A percentile compares a stretch with the other conserved stretches of the same genome.
Evolutionary conservation across 2,113 vertebrate species (phyloP).

Genomic region (Halichoeres trimaculatus): DNA sequence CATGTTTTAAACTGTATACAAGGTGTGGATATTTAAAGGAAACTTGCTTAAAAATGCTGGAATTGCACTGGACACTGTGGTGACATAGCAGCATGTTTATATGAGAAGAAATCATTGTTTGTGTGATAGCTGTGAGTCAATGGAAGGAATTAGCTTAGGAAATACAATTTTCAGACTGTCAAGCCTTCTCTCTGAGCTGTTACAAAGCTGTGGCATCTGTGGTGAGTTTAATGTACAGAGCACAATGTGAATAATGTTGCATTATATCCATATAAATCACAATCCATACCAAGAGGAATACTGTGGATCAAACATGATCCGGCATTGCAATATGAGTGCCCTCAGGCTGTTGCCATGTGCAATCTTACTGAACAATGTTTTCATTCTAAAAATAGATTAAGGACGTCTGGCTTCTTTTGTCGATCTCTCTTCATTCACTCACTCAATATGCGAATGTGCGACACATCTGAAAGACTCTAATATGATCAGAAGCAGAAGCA

Average conservation of each 20-base stretch:
- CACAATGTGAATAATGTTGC: not conserved
- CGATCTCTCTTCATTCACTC: conserved; percentile 18
- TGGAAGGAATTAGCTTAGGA: not conserved
- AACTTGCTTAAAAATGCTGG: no score
- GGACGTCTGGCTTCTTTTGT: conserved; percentile 18
- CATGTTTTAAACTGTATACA: no score
- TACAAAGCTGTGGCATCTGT: not conserved
- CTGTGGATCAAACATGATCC: conserved; percentile 12
- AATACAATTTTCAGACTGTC: not conserved
- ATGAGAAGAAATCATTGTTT: not conserved
- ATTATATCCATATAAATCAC: conserved; percentile 7
- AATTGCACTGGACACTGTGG: not conserved
- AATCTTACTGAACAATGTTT: conserved; percentile 23
- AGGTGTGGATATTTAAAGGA: no score
- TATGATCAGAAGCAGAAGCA: conserved; percentile 3
- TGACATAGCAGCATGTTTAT: not conserved
- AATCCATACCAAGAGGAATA: not conserved
- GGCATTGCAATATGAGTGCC: conserved; percentile 6
- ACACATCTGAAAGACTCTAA: conserved; percentile 14
- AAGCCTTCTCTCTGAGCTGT: not conserved
- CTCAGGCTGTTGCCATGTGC: conserved; percentile 11
- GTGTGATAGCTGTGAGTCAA: not conserved
- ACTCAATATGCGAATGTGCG: conserved; percentile 26
- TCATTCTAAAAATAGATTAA: conserved; percentile 44
- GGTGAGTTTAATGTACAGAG: conserved; percentile 1